A percentile compares a stretch with the other conserved stretches of the same genome.
Evolutionary conservation across 2,888 invertebrate genomes (phyloP).

Genomic region (Drosophila sordidapex): DNA sequence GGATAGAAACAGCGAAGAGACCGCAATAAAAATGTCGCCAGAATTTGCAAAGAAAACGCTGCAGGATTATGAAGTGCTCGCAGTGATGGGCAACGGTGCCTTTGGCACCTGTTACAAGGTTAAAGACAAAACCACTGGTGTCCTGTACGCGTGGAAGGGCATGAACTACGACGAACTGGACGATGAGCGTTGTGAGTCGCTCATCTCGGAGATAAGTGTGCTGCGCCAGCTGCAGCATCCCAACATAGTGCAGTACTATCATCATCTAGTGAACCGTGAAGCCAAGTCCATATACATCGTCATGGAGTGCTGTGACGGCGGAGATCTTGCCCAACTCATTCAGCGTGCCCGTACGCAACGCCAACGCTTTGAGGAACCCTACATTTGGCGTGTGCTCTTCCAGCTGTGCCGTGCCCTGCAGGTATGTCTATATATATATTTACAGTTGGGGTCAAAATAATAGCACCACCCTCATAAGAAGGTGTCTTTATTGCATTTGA

Average conservation of each 20-base stretch:
- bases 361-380: conserved; percentile 86
- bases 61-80: conserved; percentile 87
- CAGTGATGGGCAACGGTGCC: conserved; percentile 87
- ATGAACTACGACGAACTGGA: conserved; percentile 87
- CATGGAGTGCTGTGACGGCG: conserved; percentile 88
- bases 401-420: conserved; percentile 87
- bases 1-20: conserved; percentile 17
- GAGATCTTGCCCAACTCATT: conserved; percentile 87
- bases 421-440: neutral
- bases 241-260: conserved; percentile 87
- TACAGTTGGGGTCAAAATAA: neutral
- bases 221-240: conserved; percentile 86
- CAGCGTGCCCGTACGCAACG: conserved; percentile 85
- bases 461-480: neutral
- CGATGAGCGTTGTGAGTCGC: conserved; percentile 86
- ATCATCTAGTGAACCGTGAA: conserved; percentile 86
- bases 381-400: conserved; percentile 88
- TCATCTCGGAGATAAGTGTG: conserved; percentile 87
- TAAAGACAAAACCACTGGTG: conserved; percentile 86
- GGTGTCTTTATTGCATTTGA: neutral
- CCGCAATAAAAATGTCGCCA: conserved; percentile 28
- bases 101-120: conserved; percentile 88
- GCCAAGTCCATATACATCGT: conserved; percentile 87
- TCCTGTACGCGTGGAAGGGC: conserved; percentile 88
- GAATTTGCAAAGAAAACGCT: conserved; percentile 80